Evolutionary conservation across 2,113 vertebrate genomes (phyloP).

Genomic region (Tupaia tana): DNA sequence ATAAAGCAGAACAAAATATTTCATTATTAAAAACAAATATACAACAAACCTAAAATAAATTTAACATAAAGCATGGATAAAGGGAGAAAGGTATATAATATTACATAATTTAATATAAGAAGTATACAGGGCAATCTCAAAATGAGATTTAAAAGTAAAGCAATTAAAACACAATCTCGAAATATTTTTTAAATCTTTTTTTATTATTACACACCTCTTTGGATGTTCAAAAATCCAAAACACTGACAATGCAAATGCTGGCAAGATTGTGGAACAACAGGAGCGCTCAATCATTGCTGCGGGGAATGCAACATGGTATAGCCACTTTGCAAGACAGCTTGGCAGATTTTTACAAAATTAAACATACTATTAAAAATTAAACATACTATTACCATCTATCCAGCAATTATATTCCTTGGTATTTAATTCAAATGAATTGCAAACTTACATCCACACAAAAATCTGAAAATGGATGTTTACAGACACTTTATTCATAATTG

Average conservation of each 20-base stretch:
- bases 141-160: not conserved
- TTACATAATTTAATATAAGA: not conserved
- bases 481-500: not conserved
- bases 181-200: not conserved
- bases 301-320: not conserved
- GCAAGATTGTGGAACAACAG: not conserved
- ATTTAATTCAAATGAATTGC: not conserved
- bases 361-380: not conserved
- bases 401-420: not conserved
- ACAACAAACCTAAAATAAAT: not conserved
- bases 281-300: not conserved
- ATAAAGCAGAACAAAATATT: not conserved
- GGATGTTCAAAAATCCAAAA: not conserved
- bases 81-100: not conserved
- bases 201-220: not conserved
- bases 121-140: not conserved
- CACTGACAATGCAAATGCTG: not conserved
- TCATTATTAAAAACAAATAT: not conserved
- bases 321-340: not conserved
- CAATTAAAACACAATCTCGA: not conserved
- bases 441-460: not conserved
- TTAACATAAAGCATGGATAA: not conserved
- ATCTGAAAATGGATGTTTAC: not conserved
- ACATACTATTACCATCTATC: not conserved
- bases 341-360: not conserved